A percentile compares a stretch with the other conserved stretches of the same genome.
Evolutionary conservation across 2,888 invertebrate species (phyloP).

Genomic region (Lithophane socia): DNA sequence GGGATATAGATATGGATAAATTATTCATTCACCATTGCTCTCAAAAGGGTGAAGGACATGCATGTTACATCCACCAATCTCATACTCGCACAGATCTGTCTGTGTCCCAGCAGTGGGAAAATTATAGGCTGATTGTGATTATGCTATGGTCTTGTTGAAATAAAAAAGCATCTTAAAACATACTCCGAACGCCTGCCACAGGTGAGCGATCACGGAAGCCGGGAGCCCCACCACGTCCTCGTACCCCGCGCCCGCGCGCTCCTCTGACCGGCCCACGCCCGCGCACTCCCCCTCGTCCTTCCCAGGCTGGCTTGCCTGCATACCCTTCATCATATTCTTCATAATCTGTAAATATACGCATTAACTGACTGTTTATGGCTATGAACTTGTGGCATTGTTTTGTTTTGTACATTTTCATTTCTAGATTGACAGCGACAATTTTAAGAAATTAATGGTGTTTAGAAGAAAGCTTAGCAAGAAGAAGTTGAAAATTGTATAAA

Average conservation of each 20-base stretch:
- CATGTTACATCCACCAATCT: background rate
- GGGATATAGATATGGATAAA: background rate
- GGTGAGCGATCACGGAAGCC: conserved; percentile 82
- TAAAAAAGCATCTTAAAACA: background rate
- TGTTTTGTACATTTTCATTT: background rate
- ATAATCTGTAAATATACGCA: conserved; percentile 64
- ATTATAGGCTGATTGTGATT: background rate
- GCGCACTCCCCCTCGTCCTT: conserved; percentile 63
- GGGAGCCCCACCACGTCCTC: conserved; percentile 68
- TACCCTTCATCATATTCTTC: conserved; percentile 78
- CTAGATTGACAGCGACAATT: background rate
- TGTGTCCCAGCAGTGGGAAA: background rate
- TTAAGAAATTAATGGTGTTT: background rate
- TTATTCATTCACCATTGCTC: background rate
- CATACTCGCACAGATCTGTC: background rate
- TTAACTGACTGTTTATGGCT: background rate
- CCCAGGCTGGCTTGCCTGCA: conserved; percentile 51
- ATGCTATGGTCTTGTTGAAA: background rate
- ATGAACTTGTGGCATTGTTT: background rate
- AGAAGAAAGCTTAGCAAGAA: background rate
- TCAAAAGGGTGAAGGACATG: background rate
- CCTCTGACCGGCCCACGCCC: conserved; percentile 60
- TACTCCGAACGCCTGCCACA: conserved; percentile 69
- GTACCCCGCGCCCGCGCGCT: conserved; percentile 66
- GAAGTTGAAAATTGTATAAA: background rate